These are phyloP conservation scores for Alauda arvensis DNA, from an alignment of 2,797 vertebrate species.

Conservation along the genomic window DNA sequence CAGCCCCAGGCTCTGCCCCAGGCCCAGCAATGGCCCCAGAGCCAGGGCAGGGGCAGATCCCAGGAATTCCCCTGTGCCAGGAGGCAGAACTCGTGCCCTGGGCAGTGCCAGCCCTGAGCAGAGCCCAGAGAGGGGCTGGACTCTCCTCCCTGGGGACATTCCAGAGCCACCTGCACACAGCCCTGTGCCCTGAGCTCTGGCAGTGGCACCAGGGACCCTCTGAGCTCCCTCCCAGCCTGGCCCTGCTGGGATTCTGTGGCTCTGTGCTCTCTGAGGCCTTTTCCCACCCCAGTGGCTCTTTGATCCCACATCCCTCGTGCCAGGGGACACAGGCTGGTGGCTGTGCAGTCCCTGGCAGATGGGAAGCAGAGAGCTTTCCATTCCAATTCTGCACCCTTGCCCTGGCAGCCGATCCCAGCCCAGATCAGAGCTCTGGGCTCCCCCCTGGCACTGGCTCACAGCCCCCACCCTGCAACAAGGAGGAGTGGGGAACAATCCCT, in stretches of 20 bases:
- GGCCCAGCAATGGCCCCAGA: too few relatives aligned
- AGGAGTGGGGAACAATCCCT: accelerated
- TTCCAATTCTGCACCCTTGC: neutral
- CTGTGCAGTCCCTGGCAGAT: neutral
- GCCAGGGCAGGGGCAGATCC: neutral
- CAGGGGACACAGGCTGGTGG: neutral
- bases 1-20: too few relatives aligned
- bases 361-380: neutral
- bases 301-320: accelerated
- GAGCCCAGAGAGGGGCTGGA: neutral
- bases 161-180: too few relatives aligned
- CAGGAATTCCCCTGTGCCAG: neutral
- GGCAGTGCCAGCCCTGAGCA: neutral
- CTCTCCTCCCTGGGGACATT: too few relatives aligned
- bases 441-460: neutral
- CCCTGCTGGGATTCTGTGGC: neutral
- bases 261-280: neutral
- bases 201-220: neutral
- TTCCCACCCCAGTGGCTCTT: neutral
- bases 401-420: neutral
- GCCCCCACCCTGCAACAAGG: neutral
- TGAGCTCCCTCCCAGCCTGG: neutral
- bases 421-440: neutral
- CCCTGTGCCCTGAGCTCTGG: neutral
- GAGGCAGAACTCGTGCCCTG: neutral